Percentiles rank a stretch among this genome's conserved stretches.
Conservation (phyloP, 64 coral and sea anemone genomes). For the Cladopsammia gracilis region DNA sequence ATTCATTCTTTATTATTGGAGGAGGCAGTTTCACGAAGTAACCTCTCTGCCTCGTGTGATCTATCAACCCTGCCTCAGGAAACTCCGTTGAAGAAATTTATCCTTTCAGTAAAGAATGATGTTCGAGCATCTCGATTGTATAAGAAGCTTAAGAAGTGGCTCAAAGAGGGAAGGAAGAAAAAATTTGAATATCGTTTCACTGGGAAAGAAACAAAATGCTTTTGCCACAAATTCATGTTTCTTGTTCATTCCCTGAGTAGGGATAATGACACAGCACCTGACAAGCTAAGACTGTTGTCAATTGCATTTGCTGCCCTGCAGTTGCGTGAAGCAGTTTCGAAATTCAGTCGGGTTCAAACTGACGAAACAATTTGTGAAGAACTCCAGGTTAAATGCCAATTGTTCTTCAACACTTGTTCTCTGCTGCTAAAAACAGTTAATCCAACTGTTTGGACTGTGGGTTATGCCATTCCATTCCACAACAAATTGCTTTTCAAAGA, state of each 20-base stretch:
- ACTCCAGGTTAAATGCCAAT: slow-evolving; percentile 23
- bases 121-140: slow-evolving; percentile 27
- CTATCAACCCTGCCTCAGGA: slow-evolving; percentile 16
- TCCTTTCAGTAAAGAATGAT: slow-evolving; percentile 24
- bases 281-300: slow-evolving; percentile 14
- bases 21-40: slow-evolving; percentile 41
- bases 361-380: neutral
- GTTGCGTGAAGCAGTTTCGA: slow-evolving; percentile 42
- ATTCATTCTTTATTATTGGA: slow-evolving; percentile 28
- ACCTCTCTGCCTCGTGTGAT: neutral
- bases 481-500: slow-evolving; percentile 2
- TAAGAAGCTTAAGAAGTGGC: slow-evolving; percentile 51
- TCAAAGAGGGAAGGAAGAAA: slow-evolving; percentile 26
- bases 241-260: slow-evolving; percentile 44
- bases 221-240: slow-evolving; percentile 66
- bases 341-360: slow-evolving; percentile 40
- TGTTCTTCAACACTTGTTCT: slow-evolving; percentile 44
- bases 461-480: slow-evolving; percentile 69
- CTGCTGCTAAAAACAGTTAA: slow-evolving; percentile 41
- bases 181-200: slow-evolving; percentile 62
- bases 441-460: slow-evolving; percentile 72
- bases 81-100: slow-evolving; percentile 44
- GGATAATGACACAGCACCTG: slow-evolving; percentile 8
- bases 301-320: slow-evolving; percentile 35
- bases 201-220: slow-evolving; percentile 27